Percentiles rank a stretch among this genome's conserved stretches.
Evolutionary conservation across 2,113 vertebrate genomes (phyloP).

Genomic region (Peucedramus taeniatus): DNA sequence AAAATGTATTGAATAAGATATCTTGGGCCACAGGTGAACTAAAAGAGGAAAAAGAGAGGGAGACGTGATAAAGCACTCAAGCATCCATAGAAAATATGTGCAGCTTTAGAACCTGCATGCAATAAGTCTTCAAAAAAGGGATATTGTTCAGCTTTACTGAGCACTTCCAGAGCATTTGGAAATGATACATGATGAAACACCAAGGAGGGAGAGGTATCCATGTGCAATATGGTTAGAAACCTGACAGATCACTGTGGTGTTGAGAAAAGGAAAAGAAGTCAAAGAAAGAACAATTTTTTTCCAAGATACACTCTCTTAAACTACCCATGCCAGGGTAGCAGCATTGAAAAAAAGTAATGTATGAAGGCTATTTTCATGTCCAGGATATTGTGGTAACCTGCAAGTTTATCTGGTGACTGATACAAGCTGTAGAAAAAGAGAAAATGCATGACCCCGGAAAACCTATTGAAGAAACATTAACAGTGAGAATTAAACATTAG

Average conservation of each 20-base stretch:
- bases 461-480: background rate
- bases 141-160: background rate
- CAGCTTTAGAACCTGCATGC: background rate
- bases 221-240: background rate
- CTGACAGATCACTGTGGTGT: background rate
- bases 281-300: background rate
- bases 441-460: background rate
- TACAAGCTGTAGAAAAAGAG: background rate
- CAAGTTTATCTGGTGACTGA: background rate
- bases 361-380: background rate
- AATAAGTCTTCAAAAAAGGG: background rate
- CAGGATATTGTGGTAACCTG: background rate
- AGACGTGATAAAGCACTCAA: background rate
- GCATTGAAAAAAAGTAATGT: background rate
- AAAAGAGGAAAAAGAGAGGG: background rate
- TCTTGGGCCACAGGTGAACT: background rate
- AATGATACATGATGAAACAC: background rate
- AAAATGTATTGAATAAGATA: background rate
- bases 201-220: background rate
- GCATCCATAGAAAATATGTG: background rate
- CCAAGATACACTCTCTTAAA: background rate
- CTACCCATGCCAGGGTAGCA: background rate
- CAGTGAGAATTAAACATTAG: background rate
- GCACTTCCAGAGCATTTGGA: background rate
- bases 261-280: background rate